These are phyloP conservation scores for Drosophila parthenogenetica DNA, from an alignment of 2,888 invertebrate species.

Conservation along the genomic window DNA sequence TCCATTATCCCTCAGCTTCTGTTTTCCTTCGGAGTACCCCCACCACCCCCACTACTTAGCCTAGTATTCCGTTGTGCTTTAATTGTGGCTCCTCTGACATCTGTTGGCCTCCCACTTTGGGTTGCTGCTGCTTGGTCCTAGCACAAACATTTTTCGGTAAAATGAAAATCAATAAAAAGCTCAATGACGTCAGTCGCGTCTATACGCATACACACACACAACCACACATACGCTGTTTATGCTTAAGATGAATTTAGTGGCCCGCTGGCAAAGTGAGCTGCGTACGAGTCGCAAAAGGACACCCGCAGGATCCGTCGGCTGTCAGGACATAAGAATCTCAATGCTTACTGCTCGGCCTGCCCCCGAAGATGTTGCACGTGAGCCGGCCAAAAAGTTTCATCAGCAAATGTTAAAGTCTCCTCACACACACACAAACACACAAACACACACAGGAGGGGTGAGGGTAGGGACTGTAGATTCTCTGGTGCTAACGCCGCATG, in stretches of 20 bases:
- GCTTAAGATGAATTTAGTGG: slow-evolving; percentile 48
- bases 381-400: slow-evolving; percentile 53
- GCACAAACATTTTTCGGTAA: slow-evolving; percentile 59
- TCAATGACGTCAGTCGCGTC: slow-evolving; percentile 82
- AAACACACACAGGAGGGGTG: background rate
- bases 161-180: slow-evolving; percentile 83
- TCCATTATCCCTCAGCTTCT: slow-evolving; percentile 21
- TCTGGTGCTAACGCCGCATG: slow-evolving; percentile 45
- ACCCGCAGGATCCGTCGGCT: slow-evolving; percentile 47
- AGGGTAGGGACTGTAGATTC: slow-evolving; percentile 14
- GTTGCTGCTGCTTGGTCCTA: slow-evolving; percentile 34
- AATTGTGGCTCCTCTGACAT: slow-evolving; percentile 53
- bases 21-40: background rate
- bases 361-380: slow-evolving; percentile 64
- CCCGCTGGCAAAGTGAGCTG: slow-evolving; percentile 46
- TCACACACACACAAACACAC: slow-evolving; percentile 16
- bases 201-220: slow-evolving; percentile 39
- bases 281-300: slow-evolving; percentile 39
- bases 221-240: slow-evolving; percentile 13
- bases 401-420: slow-evolving; percentile 20
- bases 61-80: slow-evolving; percentile 9
- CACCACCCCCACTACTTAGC: too few species aligned
- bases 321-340: slow-evolving; percentile 24
- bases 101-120: slow-evolving; percentile 55
- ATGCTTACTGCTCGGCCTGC: slow-evolving; percentile 33